Percentiles rank a stretch among this genome's conserved stretches.
Evolutionary conservation across 2,113 vertebrate species (phyloP).

Genomic region (Crotalus tigris): DNA sequence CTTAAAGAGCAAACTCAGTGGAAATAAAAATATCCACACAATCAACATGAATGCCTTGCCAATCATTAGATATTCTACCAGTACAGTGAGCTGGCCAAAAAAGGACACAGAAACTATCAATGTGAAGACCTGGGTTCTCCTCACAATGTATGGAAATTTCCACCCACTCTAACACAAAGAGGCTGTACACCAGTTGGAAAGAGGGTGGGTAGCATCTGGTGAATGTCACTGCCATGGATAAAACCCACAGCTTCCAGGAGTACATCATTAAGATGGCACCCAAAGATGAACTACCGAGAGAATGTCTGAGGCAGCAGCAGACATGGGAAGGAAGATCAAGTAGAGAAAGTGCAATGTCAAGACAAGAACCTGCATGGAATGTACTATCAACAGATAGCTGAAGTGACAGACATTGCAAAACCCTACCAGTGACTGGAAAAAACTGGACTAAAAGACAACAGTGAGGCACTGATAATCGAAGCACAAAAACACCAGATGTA

Average conservation of each 20-base stretch:
- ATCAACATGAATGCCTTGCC: not conserved
- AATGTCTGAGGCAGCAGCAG: not conserved
- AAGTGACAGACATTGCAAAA: not conserved
- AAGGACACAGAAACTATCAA: not conserved
- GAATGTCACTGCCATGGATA: not conserved
- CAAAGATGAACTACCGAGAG: not conserved
- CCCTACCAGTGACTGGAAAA: not conserved
- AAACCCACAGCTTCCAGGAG: not conserved
- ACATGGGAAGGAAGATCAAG: not conserved
- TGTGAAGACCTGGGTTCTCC: not conserved
- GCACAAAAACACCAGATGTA: not conserved
- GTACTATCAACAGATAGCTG: not conserved
- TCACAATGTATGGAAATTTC: not conserved
- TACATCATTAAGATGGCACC: not conserved
- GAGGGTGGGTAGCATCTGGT: not conserved
- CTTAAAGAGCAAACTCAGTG: not conserved
- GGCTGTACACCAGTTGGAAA: not conserved
- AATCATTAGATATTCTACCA: not conserved
- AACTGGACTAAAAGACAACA: not conserved
- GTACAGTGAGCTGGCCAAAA: not conserved
- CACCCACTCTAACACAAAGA: not conserved
- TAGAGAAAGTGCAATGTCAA: not conserved
- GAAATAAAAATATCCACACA: not conserved
- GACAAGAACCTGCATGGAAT: not conserved
- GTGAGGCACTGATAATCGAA: not conserved